These are phyloP conservation scores for Metalampra italica DNA, from an alignment of 2,888 invertebrate genomes.

Conservation along the genomic window DNA sequence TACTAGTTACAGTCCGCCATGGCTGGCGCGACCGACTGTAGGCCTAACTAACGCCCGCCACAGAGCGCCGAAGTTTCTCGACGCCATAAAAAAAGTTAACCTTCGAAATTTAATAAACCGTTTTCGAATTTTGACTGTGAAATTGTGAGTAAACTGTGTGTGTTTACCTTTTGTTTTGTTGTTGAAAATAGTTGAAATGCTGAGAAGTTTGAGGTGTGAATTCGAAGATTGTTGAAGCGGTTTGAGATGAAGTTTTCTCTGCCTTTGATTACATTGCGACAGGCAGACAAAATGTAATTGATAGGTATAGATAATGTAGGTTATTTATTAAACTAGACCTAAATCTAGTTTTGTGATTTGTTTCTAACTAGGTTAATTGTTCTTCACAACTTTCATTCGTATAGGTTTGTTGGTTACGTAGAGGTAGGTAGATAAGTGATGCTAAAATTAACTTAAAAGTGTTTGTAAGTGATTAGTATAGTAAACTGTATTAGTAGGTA, in stretches of 20 bases:
- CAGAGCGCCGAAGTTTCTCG: not conserved
- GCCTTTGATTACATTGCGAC: too few relatives aligned
- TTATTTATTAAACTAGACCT: too few relatives aligned
- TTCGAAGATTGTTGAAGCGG: not conserved
- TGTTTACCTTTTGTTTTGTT: not conserved
- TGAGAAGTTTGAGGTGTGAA: not conserved
- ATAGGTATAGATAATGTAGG: too few relatives aligned
- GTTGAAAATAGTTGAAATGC: not conserved
- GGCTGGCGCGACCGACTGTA: not conserved
- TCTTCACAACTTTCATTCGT: too few relatives aligned
- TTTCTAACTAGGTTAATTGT: too few relatives aligned
- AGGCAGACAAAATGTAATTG: too few relatives aligned
- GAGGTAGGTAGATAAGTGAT: too few relatives aligned
- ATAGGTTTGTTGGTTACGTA: too few relatives aligned
- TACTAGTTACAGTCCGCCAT: constrained; percentile 18
- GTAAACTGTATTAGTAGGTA: too few relatives aligned
- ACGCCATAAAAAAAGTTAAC: not conserved
- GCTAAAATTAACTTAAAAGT: too few relatives aligned
- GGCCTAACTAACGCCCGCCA: not conserved
- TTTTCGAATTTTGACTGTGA: not conserved
- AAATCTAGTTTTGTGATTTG: too few relatives aligned
- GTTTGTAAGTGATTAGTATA: too few relatives aligned
- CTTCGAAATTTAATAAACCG: not conserved
- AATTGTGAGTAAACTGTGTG: not conserved
- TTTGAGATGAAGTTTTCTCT: not conserved